Evolutionary conservation across 1,140 invertebrate species (phyloP), one percentile per base, ranked within the genome.

Genomic region (Hyles vespertilio): DNA sequence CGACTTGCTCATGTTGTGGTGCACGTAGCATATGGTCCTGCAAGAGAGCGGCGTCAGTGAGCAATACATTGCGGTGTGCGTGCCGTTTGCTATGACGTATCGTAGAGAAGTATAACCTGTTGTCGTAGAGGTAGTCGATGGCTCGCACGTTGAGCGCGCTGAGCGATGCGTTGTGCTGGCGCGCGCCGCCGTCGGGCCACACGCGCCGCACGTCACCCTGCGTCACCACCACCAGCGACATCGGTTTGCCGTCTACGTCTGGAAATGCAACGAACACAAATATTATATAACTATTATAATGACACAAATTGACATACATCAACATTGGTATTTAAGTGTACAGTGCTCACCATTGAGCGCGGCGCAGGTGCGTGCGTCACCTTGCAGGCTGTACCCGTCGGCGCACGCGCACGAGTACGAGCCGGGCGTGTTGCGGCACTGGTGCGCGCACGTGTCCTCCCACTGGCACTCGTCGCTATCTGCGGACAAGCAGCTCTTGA

Each of bases 391-490:
- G 84, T 97, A 97, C 2, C 96, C 96, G 5, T 91, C 79, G 2
- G 92, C 92, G 90, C 97, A 97, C 48, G 91, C 90, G 87, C 96
- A 98, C 22, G 89, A 81, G 85, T 91, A 96, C 44, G 92, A 93
- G 48, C 95, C 94, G 5, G 88, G 84, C 7, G 91, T 92, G 83
- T 97, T 96, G 58, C 80, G 89, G 82, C 97, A 98, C 12, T 89
- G 69, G 83, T 98, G 96, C 72, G 95, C 93, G 84, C 96, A 98
- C 10, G 92, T 90, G 32, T 92, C 93, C 61, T 95, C 93, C 56
- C 92, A 77, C 59, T 83, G 74, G 81, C 96, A 96, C 82, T 96
- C 95, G 82, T 96, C 91, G 40, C 92, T 91, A 87, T 96, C 95
- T 92, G 84, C 33, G 46, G 33, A 32, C 11, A n/a, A 1, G 40